These are phyloP conservation scores for Suillia variegata DNA, from an alignment of 2,888 invertebrate genomes.

Conservation along the genomic window DNA sequence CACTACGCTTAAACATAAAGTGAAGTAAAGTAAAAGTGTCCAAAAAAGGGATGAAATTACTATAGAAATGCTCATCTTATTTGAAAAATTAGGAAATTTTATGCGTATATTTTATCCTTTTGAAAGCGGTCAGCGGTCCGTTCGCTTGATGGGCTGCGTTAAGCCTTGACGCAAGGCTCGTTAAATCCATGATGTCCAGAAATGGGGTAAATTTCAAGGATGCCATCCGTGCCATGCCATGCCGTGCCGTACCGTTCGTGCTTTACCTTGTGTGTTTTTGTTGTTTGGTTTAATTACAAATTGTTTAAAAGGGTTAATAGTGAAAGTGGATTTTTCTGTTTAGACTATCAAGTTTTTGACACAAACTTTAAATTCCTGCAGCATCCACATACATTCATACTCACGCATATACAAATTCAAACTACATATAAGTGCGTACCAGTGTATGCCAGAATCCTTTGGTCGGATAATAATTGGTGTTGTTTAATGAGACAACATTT, in stretches of 20 bases:
- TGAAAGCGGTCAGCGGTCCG: slow-evolving; percentile 27
- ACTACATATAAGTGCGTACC: neutral
- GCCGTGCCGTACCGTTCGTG: neutral
- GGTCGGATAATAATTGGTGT: slow-evolving; percentile 32
- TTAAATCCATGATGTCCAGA: slow-evolving; percentile 26
- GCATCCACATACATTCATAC: slow-evolving; percentile 10
- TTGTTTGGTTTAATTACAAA: slow-evolving; percentile 34
- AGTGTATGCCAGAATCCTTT: slow-evolving; percentile 17
- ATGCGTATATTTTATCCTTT: slow-evolving; percentile 29
- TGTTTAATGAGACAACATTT: slow-evolving; percentile 32
- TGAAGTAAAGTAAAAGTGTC: slow-evolving; percentile 36
- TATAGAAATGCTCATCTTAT: slow-evolving; percentile 45
- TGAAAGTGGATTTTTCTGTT: slow-evolving; percentile 33
- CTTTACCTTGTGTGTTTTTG: slow-evolving; percentile 14
- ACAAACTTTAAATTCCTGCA: slow-evolving; percentile 20
- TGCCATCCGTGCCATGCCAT: neutral
- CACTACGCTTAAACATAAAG: slow-evolving; percentile 14
- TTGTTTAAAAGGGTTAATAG: slow-evolving; percentile 34
- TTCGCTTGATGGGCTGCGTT: slow-evolving; percentile 7
- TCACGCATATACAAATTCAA: neutral
- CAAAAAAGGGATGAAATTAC: slow-evolving; percentile 48
- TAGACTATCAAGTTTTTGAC: slow-evolving; percentile 23
- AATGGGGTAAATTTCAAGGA: slow-evolving; percentile 25
- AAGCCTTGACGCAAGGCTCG: slow-evolving; percentile 23
- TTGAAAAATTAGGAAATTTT: slow-evolving; percentile 32